Base-by-base conservation (phyloP, 2,797 vertebrate genomes). In the Eulemur coronatus region DNA sequence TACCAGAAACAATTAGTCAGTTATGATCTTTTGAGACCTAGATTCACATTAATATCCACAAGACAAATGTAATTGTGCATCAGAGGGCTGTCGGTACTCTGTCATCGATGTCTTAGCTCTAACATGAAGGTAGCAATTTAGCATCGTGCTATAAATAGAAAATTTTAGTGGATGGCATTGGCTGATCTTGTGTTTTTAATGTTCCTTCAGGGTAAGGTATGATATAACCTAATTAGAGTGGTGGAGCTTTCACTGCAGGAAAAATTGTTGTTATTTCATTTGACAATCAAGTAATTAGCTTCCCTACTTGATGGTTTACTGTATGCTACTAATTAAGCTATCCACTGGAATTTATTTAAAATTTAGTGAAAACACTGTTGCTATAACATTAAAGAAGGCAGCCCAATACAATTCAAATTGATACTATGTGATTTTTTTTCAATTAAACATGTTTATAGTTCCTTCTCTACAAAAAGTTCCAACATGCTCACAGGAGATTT, bases 201-300 rank as follows among this genome's bases (percentile, higher is more conserved):
- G 98, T 97, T 98, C 95, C 98, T 98, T 98, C 93, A 98, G 98
- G 97, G 82, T 97, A 97, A 98, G 98, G 91, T 97, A 98, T 98
- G 97, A 96, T 91, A 98, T 98, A 98, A 98, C 96, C 97, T 98
- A 98, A 99, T 98, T 98, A 98, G 93, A 98, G 93, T 96, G 91
- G 95, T 97, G 95, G 97, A 98, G 91, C 90, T 98, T 98, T 98
- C 98, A 98, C 96, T 97, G 92, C 97, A 97, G 98, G 97, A 92
- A 95, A 98, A 99, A 98, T 96, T 84, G 48, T 97, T 98, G 98
- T 98, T 98, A 98, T 98, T 98, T 98, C 92, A 98, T 98, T 98
- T 98, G 97, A 98, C 96, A 98, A 98, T 98, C 94, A 98, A 98
- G 97, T 98, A 98, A 98, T 99, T 99, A 98, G 97, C 92, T 98